Conservation (phyloP, 2,113 vertebrate species). For the Brevimyrus niger region DNA sequence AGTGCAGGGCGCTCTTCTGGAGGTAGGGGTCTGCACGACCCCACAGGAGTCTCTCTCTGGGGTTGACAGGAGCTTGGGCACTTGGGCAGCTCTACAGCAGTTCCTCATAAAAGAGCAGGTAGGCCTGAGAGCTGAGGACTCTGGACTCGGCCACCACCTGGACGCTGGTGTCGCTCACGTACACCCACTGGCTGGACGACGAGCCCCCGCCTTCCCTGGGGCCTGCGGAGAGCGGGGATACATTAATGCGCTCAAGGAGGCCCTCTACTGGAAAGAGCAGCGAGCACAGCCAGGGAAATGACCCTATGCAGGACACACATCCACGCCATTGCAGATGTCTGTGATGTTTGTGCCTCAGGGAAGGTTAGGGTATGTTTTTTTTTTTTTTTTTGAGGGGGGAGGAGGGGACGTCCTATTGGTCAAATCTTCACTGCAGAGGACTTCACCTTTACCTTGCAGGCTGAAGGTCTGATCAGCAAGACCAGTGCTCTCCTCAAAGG, state of each 20-base stretch:
- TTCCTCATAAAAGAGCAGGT: constrained; percentile 96
- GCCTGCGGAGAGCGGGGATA: constrained; percentile 59
- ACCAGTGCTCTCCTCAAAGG: constrained; percentile 14
- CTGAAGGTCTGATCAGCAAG: constrained; percentile 10
- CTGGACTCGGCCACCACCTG: constrained; percentile 87
- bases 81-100: constrained; percentile 49
- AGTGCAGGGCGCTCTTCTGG: neutral
- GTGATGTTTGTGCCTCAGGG: neutral
- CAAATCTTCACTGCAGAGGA: too few species aligned
- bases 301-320: neutral
- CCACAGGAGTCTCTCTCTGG: constrained; percentile 16
- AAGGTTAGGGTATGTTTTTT: neutral
- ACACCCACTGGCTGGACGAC: constrained; percentile 82
- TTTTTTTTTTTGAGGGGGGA: too few species aligned
- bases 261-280: neutral
- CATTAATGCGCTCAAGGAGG: neutral
- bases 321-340: neutral
- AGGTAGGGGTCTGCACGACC: neutral
- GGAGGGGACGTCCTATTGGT: neutral
- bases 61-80: constrained; percentile 1
- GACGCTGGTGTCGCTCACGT: constrained; percentile 84
- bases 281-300: neutral
- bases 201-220: constrained; percentile 65
- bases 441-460: neutral
- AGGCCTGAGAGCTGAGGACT: constrained; percentile 92